phyloP scores from a whole-genome alignment of 2,113 vertebrate species.

The Pollimyrus isidori region DNA sequence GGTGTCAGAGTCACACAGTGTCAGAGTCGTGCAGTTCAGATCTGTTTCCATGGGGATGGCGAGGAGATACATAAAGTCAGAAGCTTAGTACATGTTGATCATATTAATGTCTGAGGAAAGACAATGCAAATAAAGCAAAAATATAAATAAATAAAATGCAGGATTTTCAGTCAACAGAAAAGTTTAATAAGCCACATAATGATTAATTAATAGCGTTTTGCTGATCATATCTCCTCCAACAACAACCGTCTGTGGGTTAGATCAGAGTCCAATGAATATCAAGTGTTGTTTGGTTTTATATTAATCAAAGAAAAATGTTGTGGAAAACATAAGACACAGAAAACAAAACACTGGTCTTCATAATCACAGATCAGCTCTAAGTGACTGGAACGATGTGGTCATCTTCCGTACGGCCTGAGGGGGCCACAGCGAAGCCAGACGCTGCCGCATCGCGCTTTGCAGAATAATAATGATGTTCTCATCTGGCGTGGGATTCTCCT shows the following conservation, averaged over 20 bases:
- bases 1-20: too few relatives aligned
- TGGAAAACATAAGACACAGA: neutral
- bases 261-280: neutral
- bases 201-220: neutral
- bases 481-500: constrained; percentile 24
- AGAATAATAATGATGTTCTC: constrained; percentile 14
- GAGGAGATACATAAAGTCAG: constrained; percentile 8
- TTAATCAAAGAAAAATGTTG: neutral
- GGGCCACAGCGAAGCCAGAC: constrained; percentile 26
- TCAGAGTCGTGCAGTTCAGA: neutral
- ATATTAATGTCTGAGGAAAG: constrained; percentile 12
- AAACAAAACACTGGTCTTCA: neutral
- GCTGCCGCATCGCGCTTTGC: constrained; percentile 5
- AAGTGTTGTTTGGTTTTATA: neutral
- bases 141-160: neutral
- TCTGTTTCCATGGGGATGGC: constrained; percentile 11
- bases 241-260: neutral
- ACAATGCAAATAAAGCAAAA: neutral
- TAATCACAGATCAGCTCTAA: constrained; percentile 5
- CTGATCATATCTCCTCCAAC: neutral
- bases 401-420: constrained; percentile 1
- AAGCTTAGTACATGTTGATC: neutral
- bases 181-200: neutral
- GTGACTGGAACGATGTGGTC: constrained; percentile 18
- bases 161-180: neutral